Base-by-base conservation (phyloP, 2,797 vertebrate genomes). In the Lates japonicus region DNA sequence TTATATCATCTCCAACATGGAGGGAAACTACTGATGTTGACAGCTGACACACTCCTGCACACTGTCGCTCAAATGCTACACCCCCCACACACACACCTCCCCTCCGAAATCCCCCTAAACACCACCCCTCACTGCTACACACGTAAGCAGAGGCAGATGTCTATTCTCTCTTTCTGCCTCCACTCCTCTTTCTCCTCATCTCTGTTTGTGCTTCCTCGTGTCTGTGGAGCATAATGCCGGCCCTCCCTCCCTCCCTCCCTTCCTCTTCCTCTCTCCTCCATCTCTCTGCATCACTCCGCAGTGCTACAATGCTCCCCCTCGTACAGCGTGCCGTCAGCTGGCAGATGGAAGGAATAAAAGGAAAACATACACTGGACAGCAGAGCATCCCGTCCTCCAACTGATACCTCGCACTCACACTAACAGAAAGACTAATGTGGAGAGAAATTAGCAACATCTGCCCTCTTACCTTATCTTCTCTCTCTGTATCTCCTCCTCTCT, bases 281-380 rank as follows among this genome's bases (percentile, higher is more conserved):
- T 85, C 77, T 83, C 90, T 76, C 92, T 75, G 81, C 91, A 88
- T 92, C 89, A 37, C 90, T 86, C 92, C 77, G 93, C 93, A 93
- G 90, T 93, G 89, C 84, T 78, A 80, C 85, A 48, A 66, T 41
- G 33, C 88, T 74, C 73, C 81, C 29, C 70, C 63, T 81, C 82
- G 67, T 76, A 69, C 81, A 81, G 69, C 59, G 17, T 61, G 81
- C 81, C 71, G 54, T 87, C 81, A 89, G 87, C 88, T 85, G 83
- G 86, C 87, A 80, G 81, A 78, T 48, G 60, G 86, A 79, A 60
- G 12, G 84, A 54, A 65, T 75, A 74, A 76, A 81, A 44, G 65
- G 57, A 72, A 59, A 62, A 55, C 58, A 70, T 73, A 58, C 66
- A 39, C 19, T 1, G 61, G 69, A 78, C 5, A 19, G 70, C 78